Conservation (phyloP, 2,888 invertebrate genomes). For the Hydrotaea cyrtoneurina region DNA sequence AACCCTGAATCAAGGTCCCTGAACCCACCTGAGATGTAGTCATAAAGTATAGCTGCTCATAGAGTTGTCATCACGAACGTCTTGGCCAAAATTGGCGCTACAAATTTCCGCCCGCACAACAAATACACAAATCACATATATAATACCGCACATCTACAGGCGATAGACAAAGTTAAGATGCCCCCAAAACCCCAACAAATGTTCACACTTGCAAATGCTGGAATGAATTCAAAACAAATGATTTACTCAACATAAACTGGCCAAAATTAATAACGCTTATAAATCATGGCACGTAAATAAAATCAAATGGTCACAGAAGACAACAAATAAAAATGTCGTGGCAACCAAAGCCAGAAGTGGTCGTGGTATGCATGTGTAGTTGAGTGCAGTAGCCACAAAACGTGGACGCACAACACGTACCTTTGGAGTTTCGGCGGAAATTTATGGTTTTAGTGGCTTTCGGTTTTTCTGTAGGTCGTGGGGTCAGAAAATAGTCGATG, state of each 20-base stretch:
- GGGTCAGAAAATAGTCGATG: constrained; percentile 26
- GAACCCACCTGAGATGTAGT: too few species aligned
- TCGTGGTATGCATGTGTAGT: neutral
- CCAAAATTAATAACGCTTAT: constrained; percentile 12
- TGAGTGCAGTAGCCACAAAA: constrained; percentile 12
- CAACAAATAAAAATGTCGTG: neutral
- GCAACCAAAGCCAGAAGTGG: constrained; percentile 7
- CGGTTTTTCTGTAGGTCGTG: constrained; percentile 49
- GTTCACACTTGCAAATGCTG: constrained; percentile 34
- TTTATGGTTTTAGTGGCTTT: constrained; percentile 50
- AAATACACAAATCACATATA: too few species aligned
- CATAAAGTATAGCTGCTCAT: too few species aligned
- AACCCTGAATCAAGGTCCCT: too few species aligned
- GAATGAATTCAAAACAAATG: constrained; percentile 5
- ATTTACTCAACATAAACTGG: constrained; percentile 15
- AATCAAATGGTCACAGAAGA: constrained; percentile 34
- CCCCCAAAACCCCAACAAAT: constrained; percentile 26
- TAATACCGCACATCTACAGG: too few species aligned
- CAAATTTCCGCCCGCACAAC: too few species aligned
- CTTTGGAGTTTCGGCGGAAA: constrained; percentile 38
- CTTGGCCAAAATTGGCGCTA: too few species aligned
- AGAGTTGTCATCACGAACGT: too few species aligned
- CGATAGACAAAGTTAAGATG: neutral
- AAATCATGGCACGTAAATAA: constrained; percentile 58
- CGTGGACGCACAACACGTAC: constrained; percentile 21